These are phyloP conservation scores for Menidia menidia DNA, from an alignment of 2,797 vertebrate species.

Conservation along the genomic window DNA sequence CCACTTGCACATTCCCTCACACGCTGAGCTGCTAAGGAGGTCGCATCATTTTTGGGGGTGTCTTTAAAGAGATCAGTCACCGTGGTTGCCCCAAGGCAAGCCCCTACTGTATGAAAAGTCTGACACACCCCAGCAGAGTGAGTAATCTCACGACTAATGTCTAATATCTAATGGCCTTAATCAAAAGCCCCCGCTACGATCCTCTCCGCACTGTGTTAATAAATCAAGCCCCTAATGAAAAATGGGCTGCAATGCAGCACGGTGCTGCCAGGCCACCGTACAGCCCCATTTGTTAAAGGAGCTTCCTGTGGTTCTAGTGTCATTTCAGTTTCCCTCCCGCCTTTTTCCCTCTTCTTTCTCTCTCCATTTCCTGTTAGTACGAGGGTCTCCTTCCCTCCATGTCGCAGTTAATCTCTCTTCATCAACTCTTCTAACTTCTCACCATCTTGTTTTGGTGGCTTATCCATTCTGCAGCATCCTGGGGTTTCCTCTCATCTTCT, in stretches of 20 bases:
- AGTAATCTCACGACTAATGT: slow-evolving; percentile 67
- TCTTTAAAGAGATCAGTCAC: slow-evolving; percentile 49
- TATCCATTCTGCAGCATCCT: slow-evolving; percentile 18
- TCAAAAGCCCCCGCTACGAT: slow-evolving; percentile 63
- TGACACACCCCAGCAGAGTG: slow-evolving; percentile 52
- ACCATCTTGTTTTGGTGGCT: slow-evolving; percentile 8
- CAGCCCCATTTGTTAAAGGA: slow-evolving; percentile 59
- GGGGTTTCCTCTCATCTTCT: slow-evolving; percentile 5
- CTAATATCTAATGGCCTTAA: slow-evolving; percentile 72
- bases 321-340: slow-evolving; percentile 29
- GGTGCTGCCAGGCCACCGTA: slow-evolving; percentile 43
- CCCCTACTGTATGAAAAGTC: slow-evolving; percentile 40
- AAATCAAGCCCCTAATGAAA: slow-evolving; percentile 71
- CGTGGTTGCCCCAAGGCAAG: slow-evolving; percentile 39
- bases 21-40: slow-evolving; percentile 35
- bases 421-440: slow-evolving; percentile 21
- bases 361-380: neutral
- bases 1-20: slow-evolving; percentile 23
- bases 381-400: neutral
- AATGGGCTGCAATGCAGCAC: slow-evolving; percentile 52
- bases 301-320: slow-evolving; percentile 59
- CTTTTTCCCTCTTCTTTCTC: neutral
- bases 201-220: slow-evolving; percentile 61
- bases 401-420: slow-evolving; percentile 32
- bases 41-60: slow-evolving; percentile 37